Base-by-base conservation (phyloP, 2,888 invertebrate genomes). In the Lacanobia oleracea region DNA sequence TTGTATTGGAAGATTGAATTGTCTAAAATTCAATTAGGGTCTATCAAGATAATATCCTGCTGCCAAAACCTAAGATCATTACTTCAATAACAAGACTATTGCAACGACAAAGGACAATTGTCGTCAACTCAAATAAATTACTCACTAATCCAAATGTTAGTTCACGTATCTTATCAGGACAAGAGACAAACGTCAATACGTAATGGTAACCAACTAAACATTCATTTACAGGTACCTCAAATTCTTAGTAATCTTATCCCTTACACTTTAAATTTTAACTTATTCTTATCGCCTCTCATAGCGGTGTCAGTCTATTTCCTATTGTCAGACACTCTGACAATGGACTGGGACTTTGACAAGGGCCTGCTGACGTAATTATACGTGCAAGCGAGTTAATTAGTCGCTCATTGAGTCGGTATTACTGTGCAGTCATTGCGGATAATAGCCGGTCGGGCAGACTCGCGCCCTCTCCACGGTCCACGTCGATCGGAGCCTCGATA, bases 371-470 rank as follows among this genome's bases (percentile, higher is more conserved):
- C 76, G 86, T 88, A 88, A 89, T 89, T 88, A 88, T 84, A 88
- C 84, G 83, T 85, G 79, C 85, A 85, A 84, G 85, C 82, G 83
- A 85, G 82, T 86, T 88, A 88, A 90, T 90, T 90, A 90, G 86
- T 80, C 79, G 76, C 84, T 85, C 85, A 89, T 88, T 88, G 86
- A 88, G 79, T 75, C 76, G 71, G 62, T 81, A 74, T 72, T 80
- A 81, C 68, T 83, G 83, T 82, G 70, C 51, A 86, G 84, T 87
- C 88, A 88, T 80, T 83, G 69, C 68, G 77, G 59, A 79, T 86
- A 88, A 88, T 87, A 77, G 85, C 63, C 63, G 56, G 61, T 64
- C 56, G 70, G 53, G 71, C 59, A 74, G 71, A 77, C 72, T 77
- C 74, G 67, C 71, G 54, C 83, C 72, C 68, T 82, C 71, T 82